These are phyloP conservation scores for Proctacanthus coquilletti DNA, from an alignment of 1,140 invertebrate genomes.

Conservation along the genomic window DNA sequence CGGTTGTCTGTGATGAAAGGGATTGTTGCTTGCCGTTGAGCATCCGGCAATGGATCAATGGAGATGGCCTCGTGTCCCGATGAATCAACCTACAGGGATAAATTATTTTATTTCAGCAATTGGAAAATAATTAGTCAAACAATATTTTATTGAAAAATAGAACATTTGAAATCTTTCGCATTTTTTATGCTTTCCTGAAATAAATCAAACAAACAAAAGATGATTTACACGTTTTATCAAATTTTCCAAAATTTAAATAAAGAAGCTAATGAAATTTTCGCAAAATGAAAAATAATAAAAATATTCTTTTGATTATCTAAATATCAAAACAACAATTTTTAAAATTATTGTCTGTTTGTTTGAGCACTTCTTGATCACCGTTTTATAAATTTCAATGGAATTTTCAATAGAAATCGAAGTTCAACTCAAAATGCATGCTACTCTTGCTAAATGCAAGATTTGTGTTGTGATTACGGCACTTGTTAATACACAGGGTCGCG, in stretches of 20 bases:
- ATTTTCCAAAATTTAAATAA: neutral
- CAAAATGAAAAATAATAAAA: slow-evolving; percentile 1
- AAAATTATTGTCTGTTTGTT: too few relatives aligned
- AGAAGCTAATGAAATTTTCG: neutral
- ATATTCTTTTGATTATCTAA: too few relatives aligned
- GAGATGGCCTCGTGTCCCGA: slow-evolving; percentile 57
- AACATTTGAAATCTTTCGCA: neutral
- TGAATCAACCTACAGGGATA: slow-evolving; percentile 56
- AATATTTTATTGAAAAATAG: neutral
- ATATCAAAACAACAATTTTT: too few relatives aligned
- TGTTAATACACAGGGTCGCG: too few relatives aligned
- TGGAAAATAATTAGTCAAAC: too few relatives aligned
- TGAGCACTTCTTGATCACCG: too few relatives aligned
- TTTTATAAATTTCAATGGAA: too few relatives aligned
- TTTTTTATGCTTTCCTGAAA: neutral
- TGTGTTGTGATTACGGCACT: too few relatives aligned
- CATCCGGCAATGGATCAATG: slow-evolving; percentile 62
- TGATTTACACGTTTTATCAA: neutral
- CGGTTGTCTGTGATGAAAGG: slow-evolving; percentile 41
- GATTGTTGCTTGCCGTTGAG: slow-evolving; percentile 42
- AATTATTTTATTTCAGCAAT: too few relatives aligned
- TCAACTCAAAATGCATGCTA: too few relatives aligned
- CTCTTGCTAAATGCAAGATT: too few relatives aligned
- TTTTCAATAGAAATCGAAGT: too few relatives aligned
- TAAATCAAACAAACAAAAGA: neutral